Evolutionary conservation across 2,113 vertebrate genomes (phyloP), one percentile per base, ranked within the genome.

Genomic region (Orientallactaga bullata): DNA sequence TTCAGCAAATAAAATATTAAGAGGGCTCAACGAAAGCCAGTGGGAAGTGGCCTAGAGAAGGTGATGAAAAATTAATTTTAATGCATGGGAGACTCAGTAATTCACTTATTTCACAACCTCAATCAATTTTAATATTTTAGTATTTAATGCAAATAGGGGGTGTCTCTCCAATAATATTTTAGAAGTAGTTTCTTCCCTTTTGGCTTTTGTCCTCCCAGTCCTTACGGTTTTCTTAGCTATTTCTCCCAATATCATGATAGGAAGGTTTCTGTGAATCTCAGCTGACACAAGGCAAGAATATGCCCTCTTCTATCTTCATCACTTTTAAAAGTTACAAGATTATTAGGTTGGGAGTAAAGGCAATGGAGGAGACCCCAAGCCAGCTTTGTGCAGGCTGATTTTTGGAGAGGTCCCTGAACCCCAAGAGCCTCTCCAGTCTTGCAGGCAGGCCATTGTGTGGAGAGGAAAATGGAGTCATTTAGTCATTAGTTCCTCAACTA

Each of bases 51-150:
- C 98, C 97, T 98, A 94, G 87, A 98, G 97, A 98, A 97, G 96
- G 95, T 96, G 94, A 98, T 98, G 97, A 98, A 98, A 98, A 98
- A 98, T 97, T 98, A 98, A 98, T 98, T 98, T 97, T 97, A 98
- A 97, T 98, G 95, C 97, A 96, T 97, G 97, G 91, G 96, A 93
- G 96, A 98, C 89, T 98, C 97, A 98, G 92, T 97, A 98, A 97
- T 97, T 98, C 89, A 97, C 92, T 98, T 97, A 95, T 97, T 98
- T 98, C 96, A 97, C 93, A 98, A 97, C 90, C 95, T 98, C 96
- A 96, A 98, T 98, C 94, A 98, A 97, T 98, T 98, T 98, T 97
- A 98, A 98, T 98, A 97, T 98, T 98, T 98, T 97, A 98, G 84
- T 96, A 95, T 98, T 98, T 98, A 97, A 98, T 91, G 88, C 72